These are phyloP conservation scores for Actinernus sp. DNA, from an alignment of 92 coral and sea anemone species.

Conservation along the genomic window DNA sequence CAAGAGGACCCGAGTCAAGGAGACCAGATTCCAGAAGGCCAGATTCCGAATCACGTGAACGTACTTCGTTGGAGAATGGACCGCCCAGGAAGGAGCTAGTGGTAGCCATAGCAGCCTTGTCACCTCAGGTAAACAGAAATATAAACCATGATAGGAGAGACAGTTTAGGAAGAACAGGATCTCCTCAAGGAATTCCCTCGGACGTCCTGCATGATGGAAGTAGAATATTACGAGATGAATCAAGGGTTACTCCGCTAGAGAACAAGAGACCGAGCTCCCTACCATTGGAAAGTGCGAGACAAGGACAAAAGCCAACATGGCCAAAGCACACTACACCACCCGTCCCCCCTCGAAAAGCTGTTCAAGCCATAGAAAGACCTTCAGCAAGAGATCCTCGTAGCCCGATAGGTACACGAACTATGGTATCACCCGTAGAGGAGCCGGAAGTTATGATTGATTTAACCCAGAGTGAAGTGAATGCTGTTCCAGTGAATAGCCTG, in stretches of 20 bases:
- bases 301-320: slow-evolving; percentile 9
- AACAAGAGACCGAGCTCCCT: slow-evolving; percentile 1
- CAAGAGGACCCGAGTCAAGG: no score
- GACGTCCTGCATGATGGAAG: background rate
- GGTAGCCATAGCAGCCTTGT: no score
- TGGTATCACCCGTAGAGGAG: slow-evolving; percentile 2
- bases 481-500: slow-evolving; percentile 47
- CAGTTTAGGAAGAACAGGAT: no score
- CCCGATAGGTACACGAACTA: background rate
- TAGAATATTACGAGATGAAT: background rate
- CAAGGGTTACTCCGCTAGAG: slow-evolving; percentile 3
- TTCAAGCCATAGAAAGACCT: background rate
- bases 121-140: slow-evolving; percentile 11
- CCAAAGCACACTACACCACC: slow-evolving; percentile 25
- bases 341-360: slow-evolving; percentile 11
- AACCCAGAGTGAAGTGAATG: slow-evolving; percentile 48
- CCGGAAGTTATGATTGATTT: slow-evolving; percentile 58
- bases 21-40: no score
- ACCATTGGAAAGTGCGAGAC: slow-evolving; percentile 9
- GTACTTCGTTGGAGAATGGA: no score
- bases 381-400: slow-evolving; percentile 24
- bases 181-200: slow-evolving; percentile 12
- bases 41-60: no score
- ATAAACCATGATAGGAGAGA: slow-evolving; percentile 11
- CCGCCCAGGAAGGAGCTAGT: no score